These are phyloP conservation scores for Oryzaephilus surinamensis DNA, from an alignment of 1,140 invertebrate genomes.

Conservation along the genomic window DNA sequence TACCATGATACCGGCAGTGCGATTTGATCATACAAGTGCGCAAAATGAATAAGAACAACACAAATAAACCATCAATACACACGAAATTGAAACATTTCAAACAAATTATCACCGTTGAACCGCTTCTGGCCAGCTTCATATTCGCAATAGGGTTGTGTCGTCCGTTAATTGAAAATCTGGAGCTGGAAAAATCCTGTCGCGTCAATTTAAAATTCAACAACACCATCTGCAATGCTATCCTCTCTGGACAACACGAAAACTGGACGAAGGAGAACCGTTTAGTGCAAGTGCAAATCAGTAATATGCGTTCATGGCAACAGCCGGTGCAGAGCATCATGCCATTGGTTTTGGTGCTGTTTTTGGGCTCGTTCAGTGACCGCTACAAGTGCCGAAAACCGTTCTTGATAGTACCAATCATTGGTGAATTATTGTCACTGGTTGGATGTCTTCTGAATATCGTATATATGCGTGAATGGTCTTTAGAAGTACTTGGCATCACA, in stretches of 20 bases:
- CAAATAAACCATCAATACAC: no score
- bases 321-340: constrained; percentile 37
- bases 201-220: constrained; percentile 24
- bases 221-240: constrained; percentile 37
- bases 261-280: constrained; percentile 20
- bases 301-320: constrained; percentile 33
- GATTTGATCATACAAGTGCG: no score
- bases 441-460: constrained; percentile 43
- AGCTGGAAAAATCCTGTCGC: constrained; percentile 30
- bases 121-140: constrained; percentile 26
- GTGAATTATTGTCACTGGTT: constrained; percentile 41
- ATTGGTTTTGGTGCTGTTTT: constrained; percentile 47
- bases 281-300: constrained; percentile 28
- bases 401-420: constrained; percentile 48
- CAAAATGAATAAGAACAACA: no score
- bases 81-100: no score
- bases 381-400: constrained; percentile 52
- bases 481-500: constrained; percentile 43
- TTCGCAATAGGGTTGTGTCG: constrained; percentile 20
- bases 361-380: constrained; percentile 54
- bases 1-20: no score
- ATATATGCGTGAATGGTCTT: constrained; percentile 40
- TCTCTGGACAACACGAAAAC: constrained; percentile 28
- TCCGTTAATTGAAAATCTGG: constrained; percentile 25
- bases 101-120: constrained; percentile 32